Conservation (phyloP, 2,113 vertebrate genomes). For the Marmota flaviventris region DNA sequence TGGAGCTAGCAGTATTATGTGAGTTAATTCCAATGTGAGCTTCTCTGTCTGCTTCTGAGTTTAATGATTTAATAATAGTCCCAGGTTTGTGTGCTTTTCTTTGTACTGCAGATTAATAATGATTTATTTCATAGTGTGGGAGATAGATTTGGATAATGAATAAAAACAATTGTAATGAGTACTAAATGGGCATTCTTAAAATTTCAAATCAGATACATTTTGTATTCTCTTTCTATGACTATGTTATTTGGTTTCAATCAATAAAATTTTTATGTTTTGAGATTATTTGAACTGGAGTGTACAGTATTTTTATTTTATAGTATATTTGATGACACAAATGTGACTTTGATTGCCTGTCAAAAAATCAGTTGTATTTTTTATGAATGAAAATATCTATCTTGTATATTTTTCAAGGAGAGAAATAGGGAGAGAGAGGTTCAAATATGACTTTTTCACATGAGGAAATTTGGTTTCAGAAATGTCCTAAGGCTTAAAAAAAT, state of each 20-base stretch:
- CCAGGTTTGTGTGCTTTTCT: conserved; percentile 27
- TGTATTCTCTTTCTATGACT: conserved; percentile 43
- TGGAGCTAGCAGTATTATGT: neutral
- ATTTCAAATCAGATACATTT: conserved; percentile 3
- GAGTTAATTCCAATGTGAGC: neutral
- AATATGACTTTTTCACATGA: conserved; percentile 17
- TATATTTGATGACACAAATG: conserved; percentile 40
- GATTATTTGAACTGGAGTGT: conserved; percentile 54
- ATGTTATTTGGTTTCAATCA: conserved; percentile 58
- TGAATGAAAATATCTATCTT: conserved; percentile 38
- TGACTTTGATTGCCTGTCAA: conserved; percentile 35
- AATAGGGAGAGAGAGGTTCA: neutral
- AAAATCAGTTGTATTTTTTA: conserved; percentile 24
- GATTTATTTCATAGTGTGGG: neutral
- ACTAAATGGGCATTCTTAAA: conserved; percentile 57
- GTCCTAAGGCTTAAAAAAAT: neutral
- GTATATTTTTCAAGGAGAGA: neutral
- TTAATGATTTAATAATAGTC: conserved; percentile 61
- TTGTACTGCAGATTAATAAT: conserved; percentile 51
- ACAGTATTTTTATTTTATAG: neutral
- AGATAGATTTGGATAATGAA: conserved; percentile 32
- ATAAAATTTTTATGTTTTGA: conserved; percentile 66
- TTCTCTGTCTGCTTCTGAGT: neutral
- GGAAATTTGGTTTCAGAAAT: conserved; percentile 46
- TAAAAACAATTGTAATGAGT: conserved; percentile 53